Conservation (phyloP, 2,797 vertebrate genomes). For the Crocodylus rhombifer region DNA sequence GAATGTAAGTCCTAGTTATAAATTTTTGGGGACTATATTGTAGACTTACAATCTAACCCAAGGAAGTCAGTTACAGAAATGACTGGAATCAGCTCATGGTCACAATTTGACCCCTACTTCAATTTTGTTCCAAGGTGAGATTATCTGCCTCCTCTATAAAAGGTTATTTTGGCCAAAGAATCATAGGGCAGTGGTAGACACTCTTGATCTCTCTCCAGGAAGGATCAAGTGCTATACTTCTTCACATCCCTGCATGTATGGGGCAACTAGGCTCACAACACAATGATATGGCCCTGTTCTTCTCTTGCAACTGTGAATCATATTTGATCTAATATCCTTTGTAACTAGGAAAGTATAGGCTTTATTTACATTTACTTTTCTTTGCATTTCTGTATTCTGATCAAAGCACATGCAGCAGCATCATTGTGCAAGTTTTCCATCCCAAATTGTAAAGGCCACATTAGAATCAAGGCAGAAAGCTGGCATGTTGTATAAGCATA, state of each 20-base stretch:
- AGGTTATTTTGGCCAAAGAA: too few relatives aligned
- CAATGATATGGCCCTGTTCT: not conserved
- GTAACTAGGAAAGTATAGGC: accelerated
- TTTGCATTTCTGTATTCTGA: not conserved
- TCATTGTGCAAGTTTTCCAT: not conserved
- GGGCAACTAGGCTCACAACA: not conserved
- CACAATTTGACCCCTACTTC: not conserved
- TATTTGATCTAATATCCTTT: not conserved
- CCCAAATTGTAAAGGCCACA: not conserved
- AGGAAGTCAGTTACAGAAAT: not conserved
- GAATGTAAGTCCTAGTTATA: not conserved
- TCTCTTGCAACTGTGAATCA: not conserved
- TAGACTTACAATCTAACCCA: not conserved
- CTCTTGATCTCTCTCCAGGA: not conserved
- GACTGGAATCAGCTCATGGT: not conserved
- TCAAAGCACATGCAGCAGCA: not conserved
- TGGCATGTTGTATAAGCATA: accelerated
- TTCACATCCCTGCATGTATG: not conserved
- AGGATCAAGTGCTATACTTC: not conserved
- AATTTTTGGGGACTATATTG: not conserved
- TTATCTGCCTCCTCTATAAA: not conserved
- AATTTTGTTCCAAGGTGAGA: not conserved
- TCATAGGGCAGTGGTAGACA: not conserved
- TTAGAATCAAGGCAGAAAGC: not conserved
- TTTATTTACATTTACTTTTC: not conserved